phyloP scores from a whole-genome alignment of 2,797 vertebrate species.

The Malurus splendens region DNA sequence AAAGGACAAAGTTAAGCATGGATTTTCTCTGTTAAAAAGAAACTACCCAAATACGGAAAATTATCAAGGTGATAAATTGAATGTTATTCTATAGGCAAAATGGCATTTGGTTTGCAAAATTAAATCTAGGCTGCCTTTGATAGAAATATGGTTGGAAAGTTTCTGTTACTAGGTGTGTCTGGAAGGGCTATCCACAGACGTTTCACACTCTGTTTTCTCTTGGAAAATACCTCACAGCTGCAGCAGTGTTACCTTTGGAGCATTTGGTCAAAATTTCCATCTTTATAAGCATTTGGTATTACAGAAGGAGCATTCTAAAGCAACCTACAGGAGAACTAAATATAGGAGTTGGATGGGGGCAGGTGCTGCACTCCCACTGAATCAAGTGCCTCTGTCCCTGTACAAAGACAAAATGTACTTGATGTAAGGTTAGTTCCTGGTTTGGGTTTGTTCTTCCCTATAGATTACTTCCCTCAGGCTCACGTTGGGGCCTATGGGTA shows the following conservation, averaged over 20 bases:
- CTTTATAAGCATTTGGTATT: background rate
- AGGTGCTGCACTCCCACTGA: constrained; percentile 32
- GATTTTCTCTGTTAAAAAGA: background rate
- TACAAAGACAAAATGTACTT: constrained; percentile 3
- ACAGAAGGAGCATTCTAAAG: background rate
- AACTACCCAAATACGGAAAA: background rate
- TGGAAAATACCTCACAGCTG: background rate
- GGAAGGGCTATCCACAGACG: background rate
- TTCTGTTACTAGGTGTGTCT: background rate
- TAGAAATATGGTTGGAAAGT: background rate
- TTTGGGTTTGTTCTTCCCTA: background rate
- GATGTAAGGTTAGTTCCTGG: background rate
- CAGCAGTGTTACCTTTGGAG: background rate
- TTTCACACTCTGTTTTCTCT: background rate
- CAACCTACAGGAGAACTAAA: constrained; percentile 36
- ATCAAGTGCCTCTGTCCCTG: background rate
- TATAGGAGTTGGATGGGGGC: constrained; percentile 27
- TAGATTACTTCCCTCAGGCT: background rate
- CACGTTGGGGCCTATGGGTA: accelerated
- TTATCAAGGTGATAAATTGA: background rate
- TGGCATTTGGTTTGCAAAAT: background rate
- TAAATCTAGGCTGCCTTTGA: background rate
- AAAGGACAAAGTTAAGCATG: background rate
- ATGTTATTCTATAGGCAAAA: background rate
- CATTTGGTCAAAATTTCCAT: background rate